phyloP scores from a whole-genome alignment of 2,888 invertebrate genomes.

The Catocala fraxini region DNA sequence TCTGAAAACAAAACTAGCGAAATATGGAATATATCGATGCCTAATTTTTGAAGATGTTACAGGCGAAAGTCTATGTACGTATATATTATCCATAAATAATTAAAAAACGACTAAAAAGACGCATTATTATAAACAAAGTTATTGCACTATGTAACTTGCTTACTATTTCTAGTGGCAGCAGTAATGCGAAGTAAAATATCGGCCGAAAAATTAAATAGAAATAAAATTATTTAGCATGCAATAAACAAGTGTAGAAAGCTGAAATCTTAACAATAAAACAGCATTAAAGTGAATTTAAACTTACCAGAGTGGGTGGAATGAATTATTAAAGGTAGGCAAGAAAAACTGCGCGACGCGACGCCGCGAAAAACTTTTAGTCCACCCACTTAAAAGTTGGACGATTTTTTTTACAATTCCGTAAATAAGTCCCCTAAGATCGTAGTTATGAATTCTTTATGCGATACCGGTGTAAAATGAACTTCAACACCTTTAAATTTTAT shows the following conservation, averaged over 20 bases:
- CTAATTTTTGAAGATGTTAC: too few relatives aligned
- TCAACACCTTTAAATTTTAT: conserved; percentile 18
- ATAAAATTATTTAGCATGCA: conserved; percentile 38
- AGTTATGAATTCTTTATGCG: conserved; percentile 35
- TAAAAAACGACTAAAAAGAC: too few relatives aligned
- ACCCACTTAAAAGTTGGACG: conserved; percentile 56
- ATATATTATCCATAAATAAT: too few relatives aligned
- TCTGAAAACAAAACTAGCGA: too few relatives aligned
- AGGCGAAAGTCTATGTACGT: too few relatives aligned
- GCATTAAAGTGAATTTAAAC: conserved; percentile 50
- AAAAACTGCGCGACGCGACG: conserved; percentile 38
- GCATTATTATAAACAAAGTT: too few relatives aligned
- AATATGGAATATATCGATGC: too few relatives aligned
- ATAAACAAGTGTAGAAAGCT: conserved; percentile 36
- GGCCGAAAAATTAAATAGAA: neutral
- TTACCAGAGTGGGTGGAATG: conserved; percentile 36
- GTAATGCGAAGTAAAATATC: neutral
- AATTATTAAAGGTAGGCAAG: conserved; percentile 49
- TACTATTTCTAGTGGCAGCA: too few relatives aligned
- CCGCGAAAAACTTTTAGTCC: conserved; percentile 47
- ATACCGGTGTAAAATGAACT: conserved; percentile 27
- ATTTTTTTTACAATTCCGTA: conserved; percentile 51
- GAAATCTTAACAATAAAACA: conserved; percentile 43
- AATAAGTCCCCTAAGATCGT: conserved; percentile 46
- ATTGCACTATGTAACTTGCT: too few relatives aligned